Evolutionary conservation across 2,797 vertebrate genomes (phyloP).

Genomic region (Gambelia wislizenii): DNA sequence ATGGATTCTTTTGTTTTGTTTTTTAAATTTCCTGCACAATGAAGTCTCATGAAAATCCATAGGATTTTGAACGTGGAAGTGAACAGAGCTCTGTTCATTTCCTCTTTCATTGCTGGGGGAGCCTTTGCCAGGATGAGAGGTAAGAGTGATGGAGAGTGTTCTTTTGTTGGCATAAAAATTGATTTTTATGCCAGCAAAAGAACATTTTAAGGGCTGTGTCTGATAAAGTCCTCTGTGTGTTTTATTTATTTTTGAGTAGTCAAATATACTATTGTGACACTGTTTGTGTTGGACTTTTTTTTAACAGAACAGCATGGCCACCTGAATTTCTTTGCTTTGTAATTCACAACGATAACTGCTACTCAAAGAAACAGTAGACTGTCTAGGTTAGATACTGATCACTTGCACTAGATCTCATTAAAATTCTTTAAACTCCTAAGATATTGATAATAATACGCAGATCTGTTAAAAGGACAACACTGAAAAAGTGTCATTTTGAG

Average conservation of each 20-base stretch:
- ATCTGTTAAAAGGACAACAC: constrained; percentile 12
- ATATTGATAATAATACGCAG: constrained; percentile 6
- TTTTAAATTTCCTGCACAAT: no score
- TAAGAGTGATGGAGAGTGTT: no score
- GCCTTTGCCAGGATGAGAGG: no score
- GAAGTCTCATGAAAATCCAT: no score
- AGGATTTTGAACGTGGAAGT: no score
- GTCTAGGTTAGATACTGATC: neutral
- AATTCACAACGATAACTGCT: neutral
- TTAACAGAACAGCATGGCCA: neutral
- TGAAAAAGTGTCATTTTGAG: constrained; percentile 15
- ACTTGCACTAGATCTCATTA: neutral
- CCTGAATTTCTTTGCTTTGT: neutral
- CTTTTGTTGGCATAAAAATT: no score
- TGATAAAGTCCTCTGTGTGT: no score
- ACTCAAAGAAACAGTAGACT: neutral
- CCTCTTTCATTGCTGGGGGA: no score
- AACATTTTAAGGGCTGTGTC: no score
- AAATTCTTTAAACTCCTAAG: neutral
- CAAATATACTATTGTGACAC: neutral
- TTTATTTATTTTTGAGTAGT: neutral
- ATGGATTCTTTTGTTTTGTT: no score
- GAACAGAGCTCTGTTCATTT: no score
- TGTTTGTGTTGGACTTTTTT: neutral
- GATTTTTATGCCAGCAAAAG: no score